Conservation (phyloP, 1,140 invertebrate species). For the Dendrolimus kikuchii region DNA sequence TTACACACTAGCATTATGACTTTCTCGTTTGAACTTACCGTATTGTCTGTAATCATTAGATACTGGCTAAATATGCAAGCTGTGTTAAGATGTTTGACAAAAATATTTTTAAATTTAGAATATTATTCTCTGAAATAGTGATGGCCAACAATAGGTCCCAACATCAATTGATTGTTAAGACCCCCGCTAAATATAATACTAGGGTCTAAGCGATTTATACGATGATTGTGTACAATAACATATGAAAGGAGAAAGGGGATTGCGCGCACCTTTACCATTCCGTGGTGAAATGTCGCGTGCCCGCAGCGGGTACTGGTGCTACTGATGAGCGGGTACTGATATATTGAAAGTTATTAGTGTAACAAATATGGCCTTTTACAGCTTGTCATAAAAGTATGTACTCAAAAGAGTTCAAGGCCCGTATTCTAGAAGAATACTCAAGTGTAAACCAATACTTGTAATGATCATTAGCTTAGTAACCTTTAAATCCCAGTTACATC, state of each 20-base stretch:
- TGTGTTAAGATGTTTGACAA: too few species aligned
- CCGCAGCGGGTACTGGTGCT: conserved; percentile 7
- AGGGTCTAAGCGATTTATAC: conserved; percentile 22
- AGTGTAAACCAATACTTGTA: too few species aligned
- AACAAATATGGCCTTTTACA: conserved; percentile 18
- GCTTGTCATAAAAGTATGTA: conserved; percentile 12
- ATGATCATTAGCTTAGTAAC: too few species aligned
- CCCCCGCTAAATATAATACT: conserved; percentile 12
- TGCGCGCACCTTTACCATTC: conserved; percentile 36
- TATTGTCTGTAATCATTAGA: too few species aligned
- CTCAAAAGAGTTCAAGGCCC: too few species aligned
- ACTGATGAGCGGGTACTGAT: neutral
- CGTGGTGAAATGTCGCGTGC: conserved; percentile 38
- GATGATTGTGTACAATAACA: conserved; percentile 38
- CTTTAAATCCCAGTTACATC: too few species aligned
- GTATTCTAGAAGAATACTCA: too few species aligned
- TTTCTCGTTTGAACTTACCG: too few species aligned
- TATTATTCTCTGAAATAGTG: conserved; percentile 1
- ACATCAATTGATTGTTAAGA: conserved; percentile 14
- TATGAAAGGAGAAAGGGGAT: conserved; percentile 34
- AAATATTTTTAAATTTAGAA: too few species aligned
- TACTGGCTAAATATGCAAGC: too few species aligned
- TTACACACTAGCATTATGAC: too few species aligned
- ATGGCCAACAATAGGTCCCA: conserved; percentile 5
- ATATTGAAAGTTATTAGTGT: conserved; percentile 5